A percentile compares a stretch with the other conserved stretches of the same genome.
These are phyloP conservation scores for Neocrepidodera transversa DNA, from an alignment of 2,888 invertebrate genomes.

Conservation along the genomic window DNA sequence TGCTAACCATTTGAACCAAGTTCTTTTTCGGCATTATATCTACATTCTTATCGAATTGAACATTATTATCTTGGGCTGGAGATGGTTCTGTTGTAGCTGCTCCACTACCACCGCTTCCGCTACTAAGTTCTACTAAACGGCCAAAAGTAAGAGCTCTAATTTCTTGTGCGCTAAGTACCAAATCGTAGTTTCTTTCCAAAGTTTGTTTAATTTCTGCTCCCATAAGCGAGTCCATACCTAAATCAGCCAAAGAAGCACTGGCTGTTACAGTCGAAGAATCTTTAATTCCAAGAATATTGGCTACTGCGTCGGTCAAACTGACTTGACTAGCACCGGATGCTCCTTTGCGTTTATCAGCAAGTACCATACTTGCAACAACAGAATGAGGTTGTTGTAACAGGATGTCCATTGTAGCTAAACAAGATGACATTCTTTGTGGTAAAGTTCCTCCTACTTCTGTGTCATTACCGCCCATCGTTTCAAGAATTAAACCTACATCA, in stretches of 20 bases:
- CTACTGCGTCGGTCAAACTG: constrained; percentile 79
- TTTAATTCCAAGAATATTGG: constrained; percentile 90
- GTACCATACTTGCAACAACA: constrained; percentile 82
- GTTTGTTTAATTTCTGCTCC: constrained; percentile 98
- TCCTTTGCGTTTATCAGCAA: constrained; percentile 82
- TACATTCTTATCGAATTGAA: constrained; percentile 59
- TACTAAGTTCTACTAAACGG: constrained; percentile 68
- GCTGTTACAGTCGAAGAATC: constrained; percentile 81
- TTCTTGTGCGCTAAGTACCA: constrained; percentile 89
- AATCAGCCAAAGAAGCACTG: constrained; percentile 83
- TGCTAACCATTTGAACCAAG: constrained; percentile 72
- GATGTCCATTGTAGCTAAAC: constrained; percentile 84
- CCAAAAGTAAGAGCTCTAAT: constrained; percentile 85
- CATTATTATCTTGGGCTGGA: constrained; percentile 60
- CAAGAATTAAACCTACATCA: constrained; percentile 92
- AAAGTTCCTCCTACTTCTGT: constrained; percentile 94
- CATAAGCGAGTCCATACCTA: constrained; percentile 99
- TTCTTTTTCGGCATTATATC: constrained; percentile 80
- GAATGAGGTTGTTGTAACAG: constrained; percentile 91
- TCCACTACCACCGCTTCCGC: constrained; percentile 44
- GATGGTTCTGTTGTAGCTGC: constrained; percentile 42
- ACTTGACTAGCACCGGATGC: constrained; percentile 65
- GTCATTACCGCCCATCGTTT: constrained; percentile 88
- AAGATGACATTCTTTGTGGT: constrained; percentile 95
- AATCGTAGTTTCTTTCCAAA: constrained; percentile 89